A percentile compares a stretch with the other conserved stretches of the same genome.
These are phyloP conservation scores for Selene dorsalis DNA, from an alignment of 2,797 vertebrate genomes.

Conservation along the genomic window DNA sequence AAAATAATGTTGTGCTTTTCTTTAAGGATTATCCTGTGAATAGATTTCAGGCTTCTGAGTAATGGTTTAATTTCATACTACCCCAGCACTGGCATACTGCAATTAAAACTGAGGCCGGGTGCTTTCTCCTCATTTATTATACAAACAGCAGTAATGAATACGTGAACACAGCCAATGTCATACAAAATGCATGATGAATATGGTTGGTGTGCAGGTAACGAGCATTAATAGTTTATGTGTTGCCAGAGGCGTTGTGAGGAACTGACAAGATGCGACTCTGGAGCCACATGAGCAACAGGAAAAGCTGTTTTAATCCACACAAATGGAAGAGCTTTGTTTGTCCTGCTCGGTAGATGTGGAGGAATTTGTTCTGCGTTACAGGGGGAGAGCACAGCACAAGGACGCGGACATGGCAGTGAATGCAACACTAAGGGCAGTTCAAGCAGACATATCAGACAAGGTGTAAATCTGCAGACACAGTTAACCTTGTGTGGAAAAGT, in stretches of 20 bases:
- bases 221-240: conserved; percentile 52
- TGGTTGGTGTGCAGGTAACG: conserved; percentile 20
- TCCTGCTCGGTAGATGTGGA: conserved; percentile 2
- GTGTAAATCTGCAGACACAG: background rate
- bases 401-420: background rate
- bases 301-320: conserved; percentile 42
- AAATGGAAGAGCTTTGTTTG: conserved; percentile 17
- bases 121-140: conserved; percentile 59
- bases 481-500: background rate
- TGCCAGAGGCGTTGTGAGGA: conserved; percentile 24
- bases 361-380: background rate
- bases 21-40: conserved; percentile 58
- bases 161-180: conserved; percentile 37
- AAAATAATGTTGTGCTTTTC: conserved; percentile 45
- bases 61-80: conserved; percentile 62
- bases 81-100: conserved; percentile 42
- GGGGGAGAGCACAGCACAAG: background rate
- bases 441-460: background rate
- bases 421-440: background rate
- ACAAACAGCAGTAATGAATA: conserved; percentile 60
- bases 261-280: conserved; percentile 25
- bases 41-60: conserved; percentile 56
- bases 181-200: conserved; percentile 62
- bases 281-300: conserved; percentile 31
- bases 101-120: conserved; percentile 48